Evolutionary conservation across 2,888 invertebrate species (phyloP), one percentile per base, ranked within the genome.

Genomic region (Tribolium freemani): DNA sequence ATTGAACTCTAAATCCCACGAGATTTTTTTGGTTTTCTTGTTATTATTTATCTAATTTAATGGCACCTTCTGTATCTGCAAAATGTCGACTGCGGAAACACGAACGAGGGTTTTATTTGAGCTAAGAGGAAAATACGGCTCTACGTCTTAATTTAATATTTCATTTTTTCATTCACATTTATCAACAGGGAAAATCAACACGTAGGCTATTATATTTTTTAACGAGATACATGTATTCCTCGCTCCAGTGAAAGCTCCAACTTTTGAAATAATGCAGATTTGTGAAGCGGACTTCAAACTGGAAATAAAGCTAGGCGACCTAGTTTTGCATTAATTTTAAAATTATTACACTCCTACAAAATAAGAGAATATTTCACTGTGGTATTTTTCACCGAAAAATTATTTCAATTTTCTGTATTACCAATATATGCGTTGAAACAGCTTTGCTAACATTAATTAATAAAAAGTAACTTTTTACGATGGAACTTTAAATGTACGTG

Each of bases 1-100:
- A 77, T 78, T 78, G 78, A 78, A 77, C 77, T 73, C 64, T 73
- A 75, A 77, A 74, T 75, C 78, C 75, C 76, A 16, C 20, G 77
- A 76, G 77, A 72, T 76, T 76, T 69, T 72, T 64, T 71, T 58
- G 68, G 58, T 54, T 72, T 73, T 73, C 73, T 72, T 77, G 77
- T 75, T 77, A 77, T 77, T 78, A 75, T 77, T 77, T 77, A 76
- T 75, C 75, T 78, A 76, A 77, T 78, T 78, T 73, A 69, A 71
- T 72, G 72, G 73, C 20, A 31, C 61, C 61, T 61, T 50, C 31
- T 61, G 53, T 69, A 66, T 54, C 61, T 26, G 16, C 50, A 50
- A 26, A 61, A 61, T 13, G 61, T 16, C 31, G 26, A 20, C 50
- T 50, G 48, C 5, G 46, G 21, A 58, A 58, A 58, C 20, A 46